Conservation (phyloP, 2,888 invertebrate species). For the Phalangium opilio region DNA sequence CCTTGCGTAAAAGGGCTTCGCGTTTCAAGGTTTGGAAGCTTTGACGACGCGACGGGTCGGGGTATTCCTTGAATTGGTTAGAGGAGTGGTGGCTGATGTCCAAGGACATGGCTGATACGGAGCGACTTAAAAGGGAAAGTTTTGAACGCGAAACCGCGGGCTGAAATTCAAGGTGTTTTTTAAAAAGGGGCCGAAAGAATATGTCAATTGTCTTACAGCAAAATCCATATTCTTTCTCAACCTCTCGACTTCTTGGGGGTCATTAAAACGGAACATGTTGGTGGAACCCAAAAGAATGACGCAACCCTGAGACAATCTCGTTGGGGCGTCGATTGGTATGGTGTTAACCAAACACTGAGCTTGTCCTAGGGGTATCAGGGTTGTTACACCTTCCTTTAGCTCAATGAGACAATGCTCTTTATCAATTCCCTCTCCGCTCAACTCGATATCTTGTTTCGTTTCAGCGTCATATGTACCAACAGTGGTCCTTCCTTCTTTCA, state of each 20-base stretch:
- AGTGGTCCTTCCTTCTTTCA: constrained; percentile 70
- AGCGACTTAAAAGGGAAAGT: no score
- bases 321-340: constrained; percentile 56
- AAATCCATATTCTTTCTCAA: constrained; percentile 54
- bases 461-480: constrained; percentile 60
- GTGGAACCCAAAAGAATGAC: constrained; percentile 59
- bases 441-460: constrained; percentile 57
- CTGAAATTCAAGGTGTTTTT: no score
- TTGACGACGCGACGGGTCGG: no score
- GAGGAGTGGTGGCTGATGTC: no score
- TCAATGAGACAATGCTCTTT: constrained; percentile 61
- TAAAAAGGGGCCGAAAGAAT: no score
- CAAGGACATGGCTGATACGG: no score
- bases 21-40: no score
- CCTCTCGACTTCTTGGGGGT: constrained; percentile 74
- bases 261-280: constrained; percentile 74
- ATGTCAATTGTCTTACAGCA: no score
- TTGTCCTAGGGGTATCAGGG: constrained; percentile 51
- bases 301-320: constrained; percentile 64
- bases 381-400: constrained; percentile 53
- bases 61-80: no score
- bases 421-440: constrained; percentile 58
- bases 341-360: constrained; percentile 72
- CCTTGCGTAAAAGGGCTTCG: no score
- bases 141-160: no score